Percentiles rank a stretch among this genome's conserved stretches.
Evolutionary conservation across 2,888 invertebrate species (phyloP).

Genomic region (Troides aeacus): DNA sequence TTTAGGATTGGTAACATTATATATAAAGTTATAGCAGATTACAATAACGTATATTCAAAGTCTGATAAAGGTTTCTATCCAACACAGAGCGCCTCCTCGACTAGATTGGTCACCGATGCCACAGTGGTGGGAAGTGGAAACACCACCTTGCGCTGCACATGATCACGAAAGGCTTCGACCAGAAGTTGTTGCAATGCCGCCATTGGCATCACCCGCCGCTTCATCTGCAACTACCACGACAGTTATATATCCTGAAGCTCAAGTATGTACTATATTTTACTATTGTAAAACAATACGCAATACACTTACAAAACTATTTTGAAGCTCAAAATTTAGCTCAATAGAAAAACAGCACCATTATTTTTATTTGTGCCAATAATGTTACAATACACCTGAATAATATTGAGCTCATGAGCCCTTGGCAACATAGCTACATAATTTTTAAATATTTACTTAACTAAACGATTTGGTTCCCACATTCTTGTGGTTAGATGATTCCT

Average conservation of each 20-base stretch:
- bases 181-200: constrained; percentile 93
- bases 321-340: neutral
- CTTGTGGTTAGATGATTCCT: too few relatives aligned
- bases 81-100: constrained; percentile 61
- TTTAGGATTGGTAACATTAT: neutral
- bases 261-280: constrained; percentile 77
- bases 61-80: constrained; percentile 1
- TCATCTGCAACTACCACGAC: constrained; percentile 92
- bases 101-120: constrained; percentile 76
- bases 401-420: too few relatives aligned
- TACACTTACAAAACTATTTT: neutral
- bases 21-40: neutral
- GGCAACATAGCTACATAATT: too few relatives aligned
- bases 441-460: too few relatives aligned
- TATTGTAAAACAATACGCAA: neutral
- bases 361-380: too few relatives aligned
- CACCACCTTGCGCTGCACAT: constrained; percentile 87
- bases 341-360: too few relatives aligned
- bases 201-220: constrained; percentile 93
- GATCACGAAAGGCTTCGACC: constrained; percentile 92
- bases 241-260: constrained; percentile 94
- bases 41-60: neutral
- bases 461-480: too few relatives aligned
- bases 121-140: constrained; percentile 80
- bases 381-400: too few relatives aligned